Evolutionary conservation across 2,113 vertebrate species (phyloP).

Genomic region (Theropithecus gelada): DNA sequence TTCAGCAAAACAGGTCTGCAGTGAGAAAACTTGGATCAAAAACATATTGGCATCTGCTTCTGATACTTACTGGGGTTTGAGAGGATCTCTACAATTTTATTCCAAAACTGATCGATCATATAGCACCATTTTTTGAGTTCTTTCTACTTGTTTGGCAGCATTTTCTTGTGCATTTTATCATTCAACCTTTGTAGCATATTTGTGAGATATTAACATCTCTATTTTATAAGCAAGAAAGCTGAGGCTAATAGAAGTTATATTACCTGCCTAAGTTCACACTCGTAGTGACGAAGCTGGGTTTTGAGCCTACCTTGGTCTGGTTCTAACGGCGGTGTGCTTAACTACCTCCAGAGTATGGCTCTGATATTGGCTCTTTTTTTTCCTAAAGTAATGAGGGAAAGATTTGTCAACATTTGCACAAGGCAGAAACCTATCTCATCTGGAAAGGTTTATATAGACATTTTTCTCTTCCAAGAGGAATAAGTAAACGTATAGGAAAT

Average conservation of each 20-base stretch:
- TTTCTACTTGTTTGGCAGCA: neutral
- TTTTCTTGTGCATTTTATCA: neutral
- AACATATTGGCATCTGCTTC: neutral
- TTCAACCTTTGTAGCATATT: neutral
- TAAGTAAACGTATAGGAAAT: conserved; percentile 26
- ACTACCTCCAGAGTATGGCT: neutral
- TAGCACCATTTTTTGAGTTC: neutral
- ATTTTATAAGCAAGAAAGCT: conserved; percentile 36
- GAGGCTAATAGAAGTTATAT: neutral
- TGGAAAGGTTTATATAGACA: conserved; percentile 28
- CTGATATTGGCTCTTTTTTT: neutral
- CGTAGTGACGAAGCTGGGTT: neutral
- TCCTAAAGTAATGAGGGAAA: neutral
- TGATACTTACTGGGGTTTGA: neutral
- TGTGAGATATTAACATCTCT: neutral
- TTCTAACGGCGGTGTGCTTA: neutral
- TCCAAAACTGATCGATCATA: conserved; percentile 1
- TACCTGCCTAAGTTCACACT: neutral
- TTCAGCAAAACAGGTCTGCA: neutral
- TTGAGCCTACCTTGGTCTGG: neutral
- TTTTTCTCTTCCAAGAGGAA: conserved; percentile 52
- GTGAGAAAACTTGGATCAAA: conserved; percentile 6
- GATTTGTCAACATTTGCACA: conserved; percentile 11
- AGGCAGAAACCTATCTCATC: conserved; percentile 8
- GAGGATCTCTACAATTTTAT: neutral